Conservation (phyloP, 2,113 vertebrate species). For the Symphodus melops region DNA sequence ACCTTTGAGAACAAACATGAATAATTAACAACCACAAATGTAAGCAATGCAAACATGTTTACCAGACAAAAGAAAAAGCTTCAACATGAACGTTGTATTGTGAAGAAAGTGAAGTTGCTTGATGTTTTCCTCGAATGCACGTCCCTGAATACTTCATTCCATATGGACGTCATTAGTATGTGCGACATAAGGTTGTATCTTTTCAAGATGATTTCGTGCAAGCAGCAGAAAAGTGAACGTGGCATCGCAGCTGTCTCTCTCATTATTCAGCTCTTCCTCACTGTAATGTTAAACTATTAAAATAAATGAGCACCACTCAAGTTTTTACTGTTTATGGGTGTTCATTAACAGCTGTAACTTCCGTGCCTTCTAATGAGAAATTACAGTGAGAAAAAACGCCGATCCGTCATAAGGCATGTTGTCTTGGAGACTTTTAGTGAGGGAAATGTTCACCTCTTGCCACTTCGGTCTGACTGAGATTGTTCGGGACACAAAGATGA, state of each 20-base stretch:
- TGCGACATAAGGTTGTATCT: not conserved
- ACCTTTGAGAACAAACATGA: too few relatives aligned
- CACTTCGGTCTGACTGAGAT: slow-evolving; percentile 23
- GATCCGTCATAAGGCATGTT: slow-evolving; percentile 15
- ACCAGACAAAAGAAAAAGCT: too few relatives aligned
- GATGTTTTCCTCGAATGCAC: not conserved
- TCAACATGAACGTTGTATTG: too few relatives aligned
- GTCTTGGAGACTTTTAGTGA: slow-evolving; percentile 6
- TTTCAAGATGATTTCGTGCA: not conserved
- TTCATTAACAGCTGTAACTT: slow-evolving; percentile 44
- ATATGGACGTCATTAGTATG: not conserved
- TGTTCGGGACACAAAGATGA: slow-evolving; percentile 10
- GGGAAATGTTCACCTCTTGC: slow-evolving; percentile 36
- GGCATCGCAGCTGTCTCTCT: not conserved
- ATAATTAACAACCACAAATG: too few relatives aligned
- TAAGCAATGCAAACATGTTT: too few relatives aligned
- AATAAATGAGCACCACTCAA: slow-evolving; percentile 50
- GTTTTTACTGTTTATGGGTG: slow-evolving; percentile 26
- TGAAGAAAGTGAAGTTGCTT: not conserved
- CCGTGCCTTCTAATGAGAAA: slow-evolving; percentile 26
- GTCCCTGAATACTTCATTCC: not conserved
- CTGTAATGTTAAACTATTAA: slow-evolving; percentile 29
- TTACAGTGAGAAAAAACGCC: not conserved
- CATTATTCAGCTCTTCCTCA: slow-evolving; percentile 21
- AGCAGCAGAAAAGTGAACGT: not conserved